Base-by-base conservation (phyloP, 2,797 vertebrate genomes). In the Falco biarmicus region DNA sequence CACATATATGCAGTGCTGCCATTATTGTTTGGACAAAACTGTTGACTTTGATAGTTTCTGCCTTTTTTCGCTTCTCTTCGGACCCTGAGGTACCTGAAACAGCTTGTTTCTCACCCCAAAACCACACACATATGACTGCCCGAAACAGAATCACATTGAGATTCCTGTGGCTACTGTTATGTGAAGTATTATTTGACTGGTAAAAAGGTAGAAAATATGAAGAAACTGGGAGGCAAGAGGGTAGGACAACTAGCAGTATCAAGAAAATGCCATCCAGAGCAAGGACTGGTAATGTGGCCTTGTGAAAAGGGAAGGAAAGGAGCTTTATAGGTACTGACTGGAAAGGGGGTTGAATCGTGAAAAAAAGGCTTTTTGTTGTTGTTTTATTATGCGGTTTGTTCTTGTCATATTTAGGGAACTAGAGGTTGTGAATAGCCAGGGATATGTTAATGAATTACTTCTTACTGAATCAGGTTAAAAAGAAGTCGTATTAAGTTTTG, bases 1-100 rank as follows among this genome's bases (percentile, higher is more conserved):
- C 9, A 11, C 1, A 0, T 6, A 0, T 51, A 25, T 50, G 29
- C 20, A 37, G 14, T 51, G 54, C 37, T 68, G 10, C 60, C 21
- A 4, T 37, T 68, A 25, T 74, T 75, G 6, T 6, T 22, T 20
- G 29, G 26, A 15, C 74, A 26, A 39, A 66, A 21, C 15, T 9
- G 4, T 57, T 61, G 25, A 11, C 53, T 75, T 73, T 1, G 5
- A 37, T 71, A 29, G 5, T 82, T 65, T 79, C 65, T 94, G 65
- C 5, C 19, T 75, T 64, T 28, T 22, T 47, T 9, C 60, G 19
- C 19, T 45, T 34, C 22, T 64, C 32, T 32, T 79, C 24, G 54
- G 59, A 50, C 13, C 13, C 9, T 6, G 29, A 39, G n/a, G 65
- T 81, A 63, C 71, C 54, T 59, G 50, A 39, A 68, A 7, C n/a